phyloP scores from a whole-genome alignment of 2,113 vertebrate species.

The Chelonoidis abingdonii region DNA sequence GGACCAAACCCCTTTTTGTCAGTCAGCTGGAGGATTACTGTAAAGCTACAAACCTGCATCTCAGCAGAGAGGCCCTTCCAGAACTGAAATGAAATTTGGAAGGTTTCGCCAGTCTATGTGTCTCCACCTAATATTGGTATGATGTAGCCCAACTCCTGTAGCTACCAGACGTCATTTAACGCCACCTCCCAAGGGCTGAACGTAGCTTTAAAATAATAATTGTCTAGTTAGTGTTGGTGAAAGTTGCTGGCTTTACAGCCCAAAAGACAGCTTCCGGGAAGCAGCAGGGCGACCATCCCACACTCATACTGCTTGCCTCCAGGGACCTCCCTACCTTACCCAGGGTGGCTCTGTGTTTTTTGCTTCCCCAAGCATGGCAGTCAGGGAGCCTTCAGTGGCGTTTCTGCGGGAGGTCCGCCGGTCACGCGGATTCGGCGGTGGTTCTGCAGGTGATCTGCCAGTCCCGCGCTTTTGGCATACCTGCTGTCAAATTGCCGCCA shows the following conservation, averaged over 20 bases:
- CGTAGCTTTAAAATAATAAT: accelerated
- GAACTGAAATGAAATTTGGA: not conserved
- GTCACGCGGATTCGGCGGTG: no score
- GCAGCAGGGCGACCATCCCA: accelerated
- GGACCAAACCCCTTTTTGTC: not conserved
- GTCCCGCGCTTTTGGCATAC: no score
- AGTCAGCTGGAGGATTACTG: slow-evolving; percentile 17
- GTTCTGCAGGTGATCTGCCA: no score
- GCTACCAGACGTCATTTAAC: not conserved
- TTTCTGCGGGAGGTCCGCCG: no score
- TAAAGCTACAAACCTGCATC: not conserved
- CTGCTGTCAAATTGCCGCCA: no score
- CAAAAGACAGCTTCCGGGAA: not conserved
- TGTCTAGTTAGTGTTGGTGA: not conserved
- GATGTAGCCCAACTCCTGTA: not conserved
- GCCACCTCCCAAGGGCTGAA: not conserved
- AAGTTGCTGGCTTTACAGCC: not conserved
- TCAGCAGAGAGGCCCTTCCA: not conserved
- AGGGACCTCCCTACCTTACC: not conserved
- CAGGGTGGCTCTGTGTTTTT: no score
- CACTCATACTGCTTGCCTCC: not conserved
- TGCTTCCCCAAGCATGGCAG: no score
- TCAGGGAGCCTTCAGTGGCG: no score
- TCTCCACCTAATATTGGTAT: not conserved
- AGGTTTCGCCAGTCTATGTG: not conserved